Percentiles rank a stretch among this genome's conserved stretches.
These are phyloP conservation scores for Agonopterix alstromeriana DNA, from an alignment of 2,888 invertebrate genomes.

Conservation along the genomic window DNA sequence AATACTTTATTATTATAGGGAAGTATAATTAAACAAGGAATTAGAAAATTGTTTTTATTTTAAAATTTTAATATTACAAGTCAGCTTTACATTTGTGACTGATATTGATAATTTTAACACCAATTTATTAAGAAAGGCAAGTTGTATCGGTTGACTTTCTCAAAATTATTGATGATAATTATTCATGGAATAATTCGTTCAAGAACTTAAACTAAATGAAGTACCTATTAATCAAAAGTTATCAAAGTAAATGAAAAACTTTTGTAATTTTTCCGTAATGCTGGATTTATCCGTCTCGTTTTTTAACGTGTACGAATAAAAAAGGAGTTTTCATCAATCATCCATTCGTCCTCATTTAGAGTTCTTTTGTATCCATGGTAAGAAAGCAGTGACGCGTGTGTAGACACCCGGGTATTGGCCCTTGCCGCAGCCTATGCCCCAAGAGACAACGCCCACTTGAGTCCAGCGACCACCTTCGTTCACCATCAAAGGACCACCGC, in stretches of 20 bases:
- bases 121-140: constrained; percentile 72
- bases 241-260: no score
- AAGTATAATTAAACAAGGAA: neutral
- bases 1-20: neutral
- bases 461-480: constrained; percentile 85
- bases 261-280: no score
- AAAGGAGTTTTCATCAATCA: no score
- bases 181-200: neutral
- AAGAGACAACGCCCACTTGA: constrained; percentile 92
- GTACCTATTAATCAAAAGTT: no score
- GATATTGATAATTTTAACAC: constrained; percentile 3
- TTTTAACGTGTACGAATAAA: no score
- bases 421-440: constrained; percentile 95
- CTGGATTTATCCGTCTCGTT: no score
- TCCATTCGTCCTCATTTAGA: constrained; percentile 63
- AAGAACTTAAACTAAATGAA: no score
- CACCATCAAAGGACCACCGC: constrained; percentile 91
- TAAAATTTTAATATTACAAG: no score
- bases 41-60: neutral
- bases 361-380: constrained; percentile 92
- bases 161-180: constrained; percentile 52
- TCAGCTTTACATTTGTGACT: neutral
- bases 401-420: constrained; percentile 95
- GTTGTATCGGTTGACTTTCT: constrained; percentile 59
- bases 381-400: constrained; percentile 87